Evolutionary conservation across 2,888 invertebrate species (phyloP), one percentile per base, ranked within the genome.

Genomic region (Phortica okadai): DNA sequence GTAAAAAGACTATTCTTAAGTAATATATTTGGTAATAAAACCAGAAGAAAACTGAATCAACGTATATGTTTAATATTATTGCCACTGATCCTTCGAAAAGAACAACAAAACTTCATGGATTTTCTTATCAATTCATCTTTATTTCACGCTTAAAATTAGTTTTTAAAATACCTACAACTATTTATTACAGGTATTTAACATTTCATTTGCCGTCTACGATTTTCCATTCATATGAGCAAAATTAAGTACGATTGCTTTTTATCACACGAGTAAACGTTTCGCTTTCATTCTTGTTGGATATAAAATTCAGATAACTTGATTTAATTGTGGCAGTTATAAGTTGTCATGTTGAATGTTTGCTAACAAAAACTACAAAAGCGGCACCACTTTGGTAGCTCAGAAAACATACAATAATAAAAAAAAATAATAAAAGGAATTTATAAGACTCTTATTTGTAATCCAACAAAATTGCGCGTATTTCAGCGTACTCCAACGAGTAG

Each of bases 181-280:
- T n/a, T 59, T 59, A n/a, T 44, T 45, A 45, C 45, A 69, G 14
- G n/a, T 64, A 64, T 64, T 70, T 70, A 70, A 11, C 25, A 69
- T 70, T 54, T 70, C 54, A 50, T 21, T 50, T 70, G 70, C 70
- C 70, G 70, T 54, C 70, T 33, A 21, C 8, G 45, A 33, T 50
- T 11, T 70, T 54, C 4, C 5, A 54, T 70, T 54, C 44, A 8
- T 16, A 25, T 59, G 59, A 59, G 21, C 45, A 59, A 59, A 54
- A 54, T 70, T 70, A 70, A 70, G 70, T 70, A 70, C 70, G 54
- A 54, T 70, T n/a, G 70, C 59, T 33, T 42, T 33, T 69, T 44
- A 70, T 70, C 70, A 70, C 70, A 70, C 70, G 33, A 44, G 42
- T 45, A 44, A 25, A 70, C 14, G 16, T 14, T n/a, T 25, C 54